phyloP scores from a whole-genome alignment of 92 coral and sea anemone genomes.

The Plumapathes pennacea region DNA sequence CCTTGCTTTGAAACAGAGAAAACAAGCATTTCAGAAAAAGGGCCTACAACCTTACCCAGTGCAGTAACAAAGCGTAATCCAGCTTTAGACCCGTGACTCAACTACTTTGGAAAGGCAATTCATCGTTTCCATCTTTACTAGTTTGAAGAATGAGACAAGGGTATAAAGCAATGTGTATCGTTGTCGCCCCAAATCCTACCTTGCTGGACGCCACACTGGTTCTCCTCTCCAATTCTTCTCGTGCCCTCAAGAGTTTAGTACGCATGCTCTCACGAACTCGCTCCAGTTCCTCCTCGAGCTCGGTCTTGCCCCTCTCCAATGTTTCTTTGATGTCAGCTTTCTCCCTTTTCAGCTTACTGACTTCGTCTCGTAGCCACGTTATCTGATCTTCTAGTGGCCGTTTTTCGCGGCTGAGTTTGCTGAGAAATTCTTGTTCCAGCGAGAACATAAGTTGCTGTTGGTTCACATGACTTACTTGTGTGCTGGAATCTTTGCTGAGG shows the following conservation, averaged over 20 bases:
- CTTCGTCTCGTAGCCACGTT: slow-evolving; percentile 68
- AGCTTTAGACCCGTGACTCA: no score
- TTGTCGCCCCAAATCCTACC: no score
- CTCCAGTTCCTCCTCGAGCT: slow-evolving; percentile 67
- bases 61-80: no score
- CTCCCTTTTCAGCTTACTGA: slow-evolving; percentile 73
- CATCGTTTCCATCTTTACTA: no score
- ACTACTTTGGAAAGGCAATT: no score
- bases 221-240: slow-evolving; percentile 69
- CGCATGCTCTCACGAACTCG: slow-evolving; percentile 57
- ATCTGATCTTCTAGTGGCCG: slow-evolving; percentile 84
- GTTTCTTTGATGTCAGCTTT: slow-evolving; percentile 46
- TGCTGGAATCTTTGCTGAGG: slow-evolving; percentile 2
- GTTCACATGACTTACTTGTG: no score
- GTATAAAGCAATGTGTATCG: no score
- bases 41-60: no score
- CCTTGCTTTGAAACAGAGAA: no score
- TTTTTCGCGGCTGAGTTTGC: slow-evolving; percentile 70
- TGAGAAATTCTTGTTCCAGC: slow-evolving; percentile 67
- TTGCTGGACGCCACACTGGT: slow-evolving; percentile 37
- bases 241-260: slow-evolving; percentile 59
- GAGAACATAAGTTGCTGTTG: slow-evolving; percentile 29
- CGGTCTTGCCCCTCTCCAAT: slow-evolving; percentile 71
- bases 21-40: no score
- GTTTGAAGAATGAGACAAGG: no score